phyloP scores from a whole-genome alignment of 2,888 invertebrate genomes.

The Halictus ligatus region DNA sequence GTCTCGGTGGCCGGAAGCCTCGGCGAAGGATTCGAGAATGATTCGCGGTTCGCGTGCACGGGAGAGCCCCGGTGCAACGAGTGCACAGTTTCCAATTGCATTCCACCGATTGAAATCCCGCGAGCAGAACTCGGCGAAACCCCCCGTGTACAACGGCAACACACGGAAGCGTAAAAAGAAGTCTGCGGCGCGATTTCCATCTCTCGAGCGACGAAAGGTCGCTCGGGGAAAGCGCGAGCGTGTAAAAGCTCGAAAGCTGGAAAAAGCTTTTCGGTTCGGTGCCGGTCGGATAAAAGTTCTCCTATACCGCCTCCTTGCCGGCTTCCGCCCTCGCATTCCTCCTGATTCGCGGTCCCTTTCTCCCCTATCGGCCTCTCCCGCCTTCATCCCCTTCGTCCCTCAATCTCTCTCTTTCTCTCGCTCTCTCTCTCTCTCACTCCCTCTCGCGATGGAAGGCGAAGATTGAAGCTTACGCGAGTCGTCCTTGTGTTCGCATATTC shows the following conservation, averaged over 20 bases:
- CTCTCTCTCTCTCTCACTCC: background rate
- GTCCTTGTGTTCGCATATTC: constrained; percentile 65
- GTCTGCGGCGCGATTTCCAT: constrained; percentile 58
- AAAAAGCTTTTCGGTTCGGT: constrained; percentile 77
- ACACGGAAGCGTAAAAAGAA: constrained; percentile 17
- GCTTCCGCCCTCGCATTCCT: constrained; percentile 33
- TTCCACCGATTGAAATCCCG: constrained; percentile 13
- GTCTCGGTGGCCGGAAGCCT: background rate
- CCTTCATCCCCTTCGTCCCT: constrained; percentile 17
- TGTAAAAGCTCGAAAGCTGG: constrained; percentile 54
- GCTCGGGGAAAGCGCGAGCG: constrained; percentile 39
- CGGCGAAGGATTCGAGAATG: background rate
- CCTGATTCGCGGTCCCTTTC: constrained; percentile 51
- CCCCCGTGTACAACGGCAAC: constrained; percentile 7
- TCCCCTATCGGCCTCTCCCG: constrained; percentile 19
- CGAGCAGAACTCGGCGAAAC: background rate
- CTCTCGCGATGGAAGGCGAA: constrained; percentile 70
- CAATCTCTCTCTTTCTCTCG: background rate
- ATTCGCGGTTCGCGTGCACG: background rate
- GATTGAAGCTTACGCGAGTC: constrained; percentile 75
- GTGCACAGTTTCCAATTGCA: background rate
- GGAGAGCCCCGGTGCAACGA: background rate
- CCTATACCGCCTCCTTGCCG: constrained; percentile 74
- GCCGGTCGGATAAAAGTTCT: constrained; percentile 79
- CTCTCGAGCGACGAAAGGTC: constrained; percentile 53